Evolutionary conservation across 2,797 vertebrate genomes (phyloP), one percentile per base, ranked within the genome.

Genomic region (Coccyzus lansbergi): DNA sequence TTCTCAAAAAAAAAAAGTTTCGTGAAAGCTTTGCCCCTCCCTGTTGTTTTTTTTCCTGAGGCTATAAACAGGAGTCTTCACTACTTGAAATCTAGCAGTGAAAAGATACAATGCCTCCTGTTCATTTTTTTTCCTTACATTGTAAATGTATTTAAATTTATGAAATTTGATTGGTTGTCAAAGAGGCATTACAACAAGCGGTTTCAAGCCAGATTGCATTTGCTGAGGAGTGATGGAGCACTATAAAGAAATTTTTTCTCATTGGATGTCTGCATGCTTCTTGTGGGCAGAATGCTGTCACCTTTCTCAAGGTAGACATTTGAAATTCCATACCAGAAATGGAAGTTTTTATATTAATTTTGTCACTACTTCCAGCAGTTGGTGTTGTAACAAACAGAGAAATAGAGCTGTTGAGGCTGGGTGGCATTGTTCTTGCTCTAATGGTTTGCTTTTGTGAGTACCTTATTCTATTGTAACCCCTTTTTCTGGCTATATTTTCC

Each of bases 181-280:
- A 82, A 63, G 62, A 92, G 85, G 42, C 63, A 86, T 88, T 79
- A 55, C 58, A 96, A 82, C 15, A 68, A 88, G 51, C 92, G 80
- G 69, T 92, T 95, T 95, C 72, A 44, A 92, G 70, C 83, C 93
- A 88, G 83, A 90, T 25, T 93, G 36, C n/a, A 33, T 80, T 86
- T 93, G 36, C 76, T 88, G 82, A 62, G 76, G 56, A 71, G 79
- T 67, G 92, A 75, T 93, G 79, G 69, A 92, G 63, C 58, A 59
- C 58, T 79, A 58, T n/a, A n/a, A n/a, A 56, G 75, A 76, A 94
- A 46, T 52, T 87, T 25, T 25, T 72, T 88, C 59, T 51, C 55
- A 7, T 46, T 82, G 76, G 67, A 67, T 79, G 48, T 83, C 71
- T 94, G 60, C 85, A 56, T 0, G 0, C 29, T 92, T 7, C 56